Conservation (phyloP, 2,888 invertebrate species). For the Lottia gigantea region DNA sequence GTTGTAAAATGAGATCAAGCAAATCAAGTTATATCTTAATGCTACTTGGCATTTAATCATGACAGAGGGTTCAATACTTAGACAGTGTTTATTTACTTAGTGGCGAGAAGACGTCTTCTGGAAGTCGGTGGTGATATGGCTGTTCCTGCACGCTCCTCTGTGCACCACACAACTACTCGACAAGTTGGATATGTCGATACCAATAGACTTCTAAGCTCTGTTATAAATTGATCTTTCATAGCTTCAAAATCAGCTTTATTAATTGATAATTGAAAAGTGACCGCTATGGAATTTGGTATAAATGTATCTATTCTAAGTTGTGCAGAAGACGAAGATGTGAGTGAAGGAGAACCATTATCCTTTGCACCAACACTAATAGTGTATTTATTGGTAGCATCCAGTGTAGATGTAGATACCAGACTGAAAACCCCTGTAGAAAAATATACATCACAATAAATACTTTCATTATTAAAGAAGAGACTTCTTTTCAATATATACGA, state of each 20-base stretch:
- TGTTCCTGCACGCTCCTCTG: slow-evolving; percentile 32
- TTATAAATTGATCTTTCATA: slow-evolving; percentile 37
- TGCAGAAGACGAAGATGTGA: slow-evolving; percentile 37
- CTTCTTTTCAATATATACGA: too few species aligned
- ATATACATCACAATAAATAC: too few species aligned
- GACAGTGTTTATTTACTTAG: slow-evolving; percentile 25
- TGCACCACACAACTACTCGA: slow-evolving; percentile 48
- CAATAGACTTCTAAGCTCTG: slow-evolving; percentile 42
- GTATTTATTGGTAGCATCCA: slow-evolving; percentile 36
- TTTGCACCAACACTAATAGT: slow-evolving; percentile 38
- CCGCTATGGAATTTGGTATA: slow-evolving; percentile 36
- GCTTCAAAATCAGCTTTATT: slow-evolving; percentile 36
- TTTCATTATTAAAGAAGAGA: too few species aligned
- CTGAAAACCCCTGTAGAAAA: background rate
- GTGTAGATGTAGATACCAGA: slow-evolving; percentile 15
- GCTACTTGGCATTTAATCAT: too few species aligned
- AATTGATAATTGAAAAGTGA: slow-evolving; percentile 38
- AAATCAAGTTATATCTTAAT: background rate
- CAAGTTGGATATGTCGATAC: slow-evolving; percentile 34
- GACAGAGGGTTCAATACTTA: too few species aligned
- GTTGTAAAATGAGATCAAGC: background rate
- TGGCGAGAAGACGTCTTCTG: slow-evolving; percentile 26
- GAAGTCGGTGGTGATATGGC: slow-evolving; percentile 16
- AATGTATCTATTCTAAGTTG: slow-evolving; percentile 54
- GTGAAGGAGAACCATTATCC: slow-evolving; percentile 44